phyloP scores from a whole-genome alignment of 1,140 invertebrate species.

The Neoseiulus cucumeris region DNA sequence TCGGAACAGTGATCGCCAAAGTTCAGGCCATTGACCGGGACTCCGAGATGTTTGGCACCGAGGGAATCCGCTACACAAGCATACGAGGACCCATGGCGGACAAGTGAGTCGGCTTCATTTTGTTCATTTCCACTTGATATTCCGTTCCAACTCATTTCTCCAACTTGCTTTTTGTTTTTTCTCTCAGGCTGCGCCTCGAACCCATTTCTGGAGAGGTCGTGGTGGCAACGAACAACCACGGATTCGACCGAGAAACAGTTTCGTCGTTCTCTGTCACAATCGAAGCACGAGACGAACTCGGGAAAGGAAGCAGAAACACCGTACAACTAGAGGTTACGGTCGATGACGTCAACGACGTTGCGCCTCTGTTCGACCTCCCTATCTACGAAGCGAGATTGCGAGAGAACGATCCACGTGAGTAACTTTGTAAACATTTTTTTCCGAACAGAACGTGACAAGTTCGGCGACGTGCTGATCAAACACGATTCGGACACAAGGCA shows the following conservation, averaged over 20 bases:
- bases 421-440: conserved; percentile 47
- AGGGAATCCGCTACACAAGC: conserved; percentile 65
- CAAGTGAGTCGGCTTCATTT: conserved; percentile 39
- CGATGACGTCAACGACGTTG: conserved; percentile 70
- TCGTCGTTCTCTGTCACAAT: conserved; percentile 70
- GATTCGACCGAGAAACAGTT: conserved; percentile 68
- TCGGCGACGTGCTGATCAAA: no score
- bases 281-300: conserved; percentile 68
- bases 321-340: conserved; percentile 64
- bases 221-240: conserved; percentile 39
- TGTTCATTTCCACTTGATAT: not conserved
- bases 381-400: conserved; percentile 60
- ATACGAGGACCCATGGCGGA: conserved; percentile 56
- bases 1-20: conserved; percentile 57
- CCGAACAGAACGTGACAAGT: not conserved
- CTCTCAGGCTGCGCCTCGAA: conserved; percentile 50
- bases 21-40: conserved; percentile 62
- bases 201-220: conserved; percentile 57
- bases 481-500: no score
- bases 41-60: conserved; percentile 60
- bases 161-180: conserved; percentile 8
- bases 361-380: conserved; percentile 54
- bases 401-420: conserved; percentile 42
- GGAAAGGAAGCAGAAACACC: conserved; percentile 62
- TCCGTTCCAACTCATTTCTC: not conserved